Base-by-base conservation (phyloP, 2,888 invertebrate genomes). In the Ypsolopha sequella region DNA sequence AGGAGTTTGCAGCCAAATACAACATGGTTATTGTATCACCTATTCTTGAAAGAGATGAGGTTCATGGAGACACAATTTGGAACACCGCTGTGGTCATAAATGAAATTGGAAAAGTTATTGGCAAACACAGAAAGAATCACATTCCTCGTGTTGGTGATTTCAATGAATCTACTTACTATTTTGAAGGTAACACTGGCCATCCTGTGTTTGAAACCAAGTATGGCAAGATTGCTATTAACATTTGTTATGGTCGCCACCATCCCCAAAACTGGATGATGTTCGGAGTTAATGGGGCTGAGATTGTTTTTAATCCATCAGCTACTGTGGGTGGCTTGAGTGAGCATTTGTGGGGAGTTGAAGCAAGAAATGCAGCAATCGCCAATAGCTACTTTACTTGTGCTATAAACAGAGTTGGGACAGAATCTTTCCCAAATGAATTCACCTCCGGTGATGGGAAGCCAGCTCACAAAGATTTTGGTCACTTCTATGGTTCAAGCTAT, bases 281-380 rank as follows among this genome's bases (percentile, higher is more conserved):
- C 86, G 98, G 96, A 0, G 68, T 99, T 14, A 99, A 99, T 81
- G 98, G 98, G 4, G 99, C 99, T 1, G 99, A 99, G 88, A 97
- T 99, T 58, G 98, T 99, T 0, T 99, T 99, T 77, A 99, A 99
- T 80, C 99, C 99, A 6, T 98, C 97, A n/a, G 99, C 99, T 1
- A 99, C 99, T 63, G 95, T 89, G 36, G 88, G 90, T 34, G 88
- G 85, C 0, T 73, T 92, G 7, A 96, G 96, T 79, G 98, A 99
- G 75, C 97, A 97, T 0, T 75, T 99, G 52, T 99, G 99, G 99
- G 90, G 92, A 3, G 91, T 99, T 53, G 99, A 99, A 84, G 99
- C 99, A 0, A 88, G 99, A 55, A 95, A 95, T 87, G 99, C 99
- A 14, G 98, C 99, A 1, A 94, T 99, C 58, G 98, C 99, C 0